Evolutionary conservation across 2,888 invertebrate genomes (phyloP), one percentile per base, ranked within the genome.

Genomic region (Hypsopygia costalis): DNA sequence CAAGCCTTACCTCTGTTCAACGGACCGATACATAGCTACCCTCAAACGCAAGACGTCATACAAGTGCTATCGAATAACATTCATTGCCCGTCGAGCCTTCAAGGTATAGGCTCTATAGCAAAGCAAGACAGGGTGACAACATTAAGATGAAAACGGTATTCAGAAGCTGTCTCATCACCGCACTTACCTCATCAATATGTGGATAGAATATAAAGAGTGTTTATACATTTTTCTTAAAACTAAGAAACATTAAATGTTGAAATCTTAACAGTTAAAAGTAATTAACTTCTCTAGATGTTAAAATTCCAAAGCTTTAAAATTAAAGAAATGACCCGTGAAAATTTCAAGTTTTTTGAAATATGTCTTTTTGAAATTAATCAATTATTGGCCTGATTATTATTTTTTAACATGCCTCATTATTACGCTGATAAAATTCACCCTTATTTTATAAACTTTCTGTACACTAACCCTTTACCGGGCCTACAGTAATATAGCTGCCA

Each of bases 111-210:
- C 34, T 30, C 41, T 38, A 42, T 28, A 20, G 31, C 38, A 35
- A 50, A 50, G 78, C 79, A 59, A 75, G 77, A 79, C 77, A 79
- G 76, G 73, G 74, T 78, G 76, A 79, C 73, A 70, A 60, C 49
- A 56, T 60, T 51, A 56, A 47, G 46, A 49, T 49, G 51, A 51
- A 45, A 56, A 44, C 47, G 44, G 57, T 62, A 58, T 56, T 56
- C 52, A 53, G 66, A 69, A 74, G 71, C 75, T 42, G 49, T 57
- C 47, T 57, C 42, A 43, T 49, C 33, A 36, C 43, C 11, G 45
- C 22, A 71, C 72, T 71, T 72, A 73, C 73, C 72, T 64, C 39
- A 21, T 32, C 16, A 28, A 35, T n/a, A n/a, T n/a, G n/a, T n/a
- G n/a, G n/a, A n/a, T n/a, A n/a, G n/a, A n/a, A n/a, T n/a, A n/a